These are phyloP conservation scores for Pseudobourletiella spinata DNA, from an alignment of 1,140 invertebrate genomes.

Conservation along the genomic window DNA sequence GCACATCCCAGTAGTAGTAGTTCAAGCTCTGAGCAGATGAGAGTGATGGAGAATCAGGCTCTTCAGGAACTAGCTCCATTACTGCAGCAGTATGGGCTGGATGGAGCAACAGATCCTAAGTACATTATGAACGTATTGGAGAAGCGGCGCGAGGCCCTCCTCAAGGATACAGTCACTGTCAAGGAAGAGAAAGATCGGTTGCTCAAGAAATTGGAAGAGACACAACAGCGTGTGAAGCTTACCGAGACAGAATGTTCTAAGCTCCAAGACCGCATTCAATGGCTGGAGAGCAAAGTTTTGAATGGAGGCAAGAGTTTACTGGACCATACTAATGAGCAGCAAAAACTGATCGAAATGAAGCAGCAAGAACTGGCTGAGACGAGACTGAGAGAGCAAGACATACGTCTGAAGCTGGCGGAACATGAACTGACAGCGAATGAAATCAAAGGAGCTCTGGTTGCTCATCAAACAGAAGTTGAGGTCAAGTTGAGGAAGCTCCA, in stretches of 20 bases:
- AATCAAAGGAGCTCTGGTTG: slow-evolving; percentile 12
- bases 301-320: slow-evolving; percentile 76
- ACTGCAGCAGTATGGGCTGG: slow-evolving; percentile 27
- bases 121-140: slow-evolving; percentile 41
- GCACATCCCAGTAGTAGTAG: neutral
- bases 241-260: slow-evolving; percentile 49
- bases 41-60: slow-evolving; percentile 33
- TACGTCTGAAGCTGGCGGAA: slow-evolving; percentile 26
- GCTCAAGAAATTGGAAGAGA: slow-evolving; percentile 49
- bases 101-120: slow-evolving; percentile 21
- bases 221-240: slow-evolving; percentile 48
- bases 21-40: slow-evolving; percentile 15
- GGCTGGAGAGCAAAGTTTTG: slow-evolving; percentile 79
- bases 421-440: slow-evolving; percentile 29
- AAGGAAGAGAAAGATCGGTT: slow-evolving; percentile 54
- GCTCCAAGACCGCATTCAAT: slow-evolving; percentile 48
- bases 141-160: slow-evolving; percentile 46
- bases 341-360: slow-evolving; percentile 28
- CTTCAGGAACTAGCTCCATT: slow-evolving; percentile 35
- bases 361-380: slow-evolving; percentile 30
- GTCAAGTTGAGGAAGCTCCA: slow-evolving; percentile 10
- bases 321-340: slow-evolving; percentile 55
- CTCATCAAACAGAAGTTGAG: slow-evolving; percentile 10
- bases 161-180: slow-evolving; percentile 45
- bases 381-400: slow-evolving; percentile 22